phyloP scores from a whole-genome alignment of 2,113 vertebrate genomes.

The Marmota monax region DNA sequence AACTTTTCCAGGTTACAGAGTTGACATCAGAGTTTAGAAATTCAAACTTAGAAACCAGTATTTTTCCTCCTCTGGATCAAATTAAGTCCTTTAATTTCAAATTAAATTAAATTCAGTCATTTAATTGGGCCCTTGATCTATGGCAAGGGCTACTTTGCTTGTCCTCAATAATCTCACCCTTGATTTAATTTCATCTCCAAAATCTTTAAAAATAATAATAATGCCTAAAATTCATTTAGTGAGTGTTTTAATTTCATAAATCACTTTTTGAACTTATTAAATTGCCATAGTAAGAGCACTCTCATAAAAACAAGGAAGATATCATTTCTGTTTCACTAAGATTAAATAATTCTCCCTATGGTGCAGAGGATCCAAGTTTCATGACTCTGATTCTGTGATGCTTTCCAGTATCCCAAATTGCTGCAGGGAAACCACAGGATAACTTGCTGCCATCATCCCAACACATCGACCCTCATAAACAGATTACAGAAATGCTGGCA shows the following conservation, averaged over 20 bases:
- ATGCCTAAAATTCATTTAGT: neutral
- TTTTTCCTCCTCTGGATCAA: neutral
- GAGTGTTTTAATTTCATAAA: neutral
- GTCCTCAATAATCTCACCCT: neutral
- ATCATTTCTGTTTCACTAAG: neutral
- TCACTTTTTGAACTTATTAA: neutral
- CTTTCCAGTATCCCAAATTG: neutral
- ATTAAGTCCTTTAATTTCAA: neutral
- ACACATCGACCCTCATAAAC: neutral
- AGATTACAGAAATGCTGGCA: neutral
- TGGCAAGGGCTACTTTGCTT: neutral
- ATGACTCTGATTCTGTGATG: neutral
- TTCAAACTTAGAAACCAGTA: neutral
- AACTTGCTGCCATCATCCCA: too few species aligned
- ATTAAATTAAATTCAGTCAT: neutral
- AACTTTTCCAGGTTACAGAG: neutral
- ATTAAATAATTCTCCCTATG: neutral
- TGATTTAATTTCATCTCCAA: neutral
- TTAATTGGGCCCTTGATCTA: neutral
- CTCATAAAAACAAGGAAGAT: neutral
- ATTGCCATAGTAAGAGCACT: neutral
- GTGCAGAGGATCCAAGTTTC: neutral
- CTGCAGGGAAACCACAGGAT: neutral
- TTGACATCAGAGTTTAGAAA: neutral
- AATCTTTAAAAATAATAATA: neutral